A percentile compares a stretch with the other conserved stretches of the same genome.
Evolutionary conservation across 2,113 vertebrate species (phyloP).

Genomic region (Eleginops maclovinus): DNA sequence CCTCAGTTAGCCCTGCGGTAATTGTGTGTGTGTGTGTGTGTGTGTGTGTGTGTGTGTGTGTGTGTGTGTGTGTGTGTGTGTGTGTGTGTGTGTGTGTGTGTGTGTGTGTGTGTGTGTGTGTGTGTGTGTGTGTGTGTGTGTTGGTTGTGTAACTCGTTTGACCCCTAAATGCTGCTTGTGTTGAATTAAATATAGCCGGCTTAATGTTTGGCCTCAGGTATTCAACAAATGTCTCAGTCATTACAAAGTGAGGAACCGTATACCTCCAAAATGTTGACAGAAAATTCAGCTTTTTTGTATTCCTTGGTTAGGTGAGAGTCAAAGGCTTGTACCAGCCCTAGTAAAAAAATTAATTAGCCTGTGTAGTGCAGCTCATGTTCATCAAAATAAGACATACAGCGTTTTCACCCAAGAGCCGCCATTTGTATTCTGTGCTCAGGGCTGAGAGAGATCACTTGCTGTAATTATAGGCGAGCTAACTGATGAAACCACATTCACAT

Average conservation of each 20-base stretch:
- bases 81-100: constrained; percentile 28
- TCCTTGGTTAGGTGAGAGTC: not conserved
- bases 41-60: not conserved
- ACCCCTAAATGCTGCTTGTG: constrained; percentile 8
- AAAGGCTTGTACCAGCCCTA: not conserved
- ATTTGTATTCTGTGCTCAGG: not conserved
- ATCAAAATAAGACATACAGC: not conserved
- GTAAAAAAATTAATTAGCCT: not conserved
- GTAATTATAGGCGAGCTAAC: constrained; percentile 13
- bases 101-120: constrained; percentile 16
- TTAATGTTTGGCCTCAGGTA: not conserved
- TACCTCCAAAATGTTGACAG: not conserved
- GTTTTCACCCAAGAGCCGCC: constrained; percentile 5
- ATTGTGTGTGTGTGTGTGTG: not conserved
- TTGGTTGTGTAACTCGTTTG: constrained; percentile 2
- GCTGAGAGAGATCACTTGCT: constrained; percentile 9
- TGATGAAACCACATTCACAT: constrained; percentile 4
- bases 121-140: constrained; percentile 1
- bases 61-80: too few species aligned
- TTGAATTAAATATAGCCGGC: constrained; percentile 3
- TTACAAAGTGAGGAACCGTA: constrained; percentile 4
- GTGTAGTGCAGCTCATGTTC: not conserved
- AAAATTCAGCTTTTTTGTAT: not conserved
- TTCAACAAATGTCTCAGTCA: constrained; percentile 1
- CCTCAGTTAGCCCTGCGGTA: not conserved